Evolutionary conservation across 2,797 vertebrate genomes (phyloP), one percentile per base, ranked within the genome.

Genomic region (Sebastes hopkinsi): DNA sequence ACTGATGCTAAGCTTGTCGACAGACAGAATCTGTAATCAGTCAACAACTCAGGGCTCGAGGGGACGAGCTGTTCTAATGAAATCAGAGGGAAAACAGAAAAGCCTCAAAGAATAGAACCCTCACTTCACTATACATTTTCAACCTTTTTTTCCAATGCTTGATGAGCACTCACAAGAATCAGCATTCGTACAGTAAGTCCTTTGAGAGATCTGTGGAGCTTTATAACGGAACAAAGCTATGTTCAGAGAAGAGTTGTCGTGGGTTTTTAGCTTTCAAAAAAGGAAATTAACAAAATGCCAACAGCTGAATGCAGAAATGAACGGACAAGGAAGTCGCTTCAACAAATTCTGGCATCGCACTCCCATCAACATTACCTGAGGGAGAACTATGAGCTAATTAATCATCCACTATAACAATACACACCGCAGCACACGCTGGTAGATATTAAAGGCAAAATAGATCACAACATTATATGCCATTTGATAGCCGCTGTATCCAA

Each of bases 21-120:
- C 92, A 92, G 88, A 89, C 90, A 92, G 91, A 92, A 90, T 92
- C 86, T 84, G 81, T 94, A 92, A 94, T 94, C 93, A 93, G 92
- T 94, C 92, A 94, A 87, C 89, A 88, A 67, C 88, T 77, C 81
- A 22, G 85, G 42, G 59, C 90, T 82, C 70, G 16, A 4, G 75
- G 81, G 92, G 84, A 86, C 71, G 73, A 65, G 83, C 83, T 79
- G 75, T 87, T 89, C 77, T 92, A 88, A 89, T 83, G 75, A 93
- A 91, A 90, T 91, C 81, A 62, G 77, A 90, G 38, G 79, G 82
- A 82, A 91, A 92, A 77, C 79, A 71, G 72, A 82, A 84, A 88
- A 87, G 86, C 75, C 81, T 85, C 77, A 87, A 88, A 89, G 77
- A 92, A 87, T 77, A 72, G 81, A 87, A 79, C 50, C 65, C 56